A percentile compares a stretch with the other conserved stretches of the same genome.
Conservation (phyloP, 2,888 invertebrate genomes). For the Imbricaverruca yamaguchii region DNA sequence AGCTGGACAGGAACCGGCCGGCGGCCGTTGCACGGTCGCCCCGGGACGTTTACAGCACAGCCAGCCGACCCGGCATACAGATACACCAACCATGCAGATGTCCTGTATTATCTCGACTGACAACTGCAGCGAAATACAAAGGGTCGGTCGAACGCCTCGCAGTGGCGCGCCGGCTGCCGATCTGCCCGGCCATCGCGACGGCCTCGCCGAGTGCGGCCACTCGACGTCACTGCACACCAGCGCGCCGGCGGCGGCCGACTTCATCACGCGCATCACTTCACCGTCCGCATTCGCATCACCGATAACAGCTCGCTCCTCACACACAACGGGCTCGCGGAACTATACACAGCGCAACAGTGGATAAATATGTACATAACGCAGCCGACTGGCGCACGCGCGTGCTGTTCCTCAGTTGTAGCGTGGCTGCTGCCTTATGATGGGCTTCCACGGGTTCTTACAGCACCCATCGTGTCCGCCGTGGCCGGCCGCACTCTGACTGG, state of each 20-base stretch:
- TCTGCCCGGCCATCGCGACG: too few species aligned
- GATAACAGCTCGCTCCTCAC: background rate
- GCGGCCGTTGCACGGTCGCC: too few species aligned
- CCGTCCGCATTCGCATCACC: background rate
- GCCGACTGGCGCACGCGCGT: too few species aligned
- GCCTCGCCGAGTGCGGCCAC: too few species aligned
- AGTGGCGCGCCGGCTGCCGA: background rate
- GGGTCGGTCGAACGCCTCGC: background rate
- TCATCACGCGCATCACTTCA: background rate
- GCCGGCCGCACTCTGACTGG: background rate
- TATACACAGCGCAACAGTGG: too few species aligned
- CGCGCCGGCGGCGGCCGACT: too few species aligned
- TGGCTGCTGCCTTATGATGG: background rate
- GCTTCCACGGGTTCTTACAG: background rate
- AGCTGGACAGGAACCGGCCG: too few species aligned
- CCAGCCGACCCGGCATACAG: background rate
- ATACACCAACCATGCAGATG: background rate
- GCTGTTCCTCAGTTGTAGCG: background rate
- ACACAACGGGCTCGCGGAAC: too few species aligned
- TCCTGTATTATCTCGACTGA: background rate
- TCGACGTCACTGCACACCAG: too few species aligned
- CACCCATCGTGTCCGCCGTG: background rate
- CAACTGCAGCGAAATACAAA: background rate
- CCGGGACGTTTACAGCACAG: background rate
- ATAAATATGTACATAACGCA: too few species aligned